Base-by-base conservation (phyloP, 2,113 vertebrate species). In the Tetraodon nigroviridis region DNA sequence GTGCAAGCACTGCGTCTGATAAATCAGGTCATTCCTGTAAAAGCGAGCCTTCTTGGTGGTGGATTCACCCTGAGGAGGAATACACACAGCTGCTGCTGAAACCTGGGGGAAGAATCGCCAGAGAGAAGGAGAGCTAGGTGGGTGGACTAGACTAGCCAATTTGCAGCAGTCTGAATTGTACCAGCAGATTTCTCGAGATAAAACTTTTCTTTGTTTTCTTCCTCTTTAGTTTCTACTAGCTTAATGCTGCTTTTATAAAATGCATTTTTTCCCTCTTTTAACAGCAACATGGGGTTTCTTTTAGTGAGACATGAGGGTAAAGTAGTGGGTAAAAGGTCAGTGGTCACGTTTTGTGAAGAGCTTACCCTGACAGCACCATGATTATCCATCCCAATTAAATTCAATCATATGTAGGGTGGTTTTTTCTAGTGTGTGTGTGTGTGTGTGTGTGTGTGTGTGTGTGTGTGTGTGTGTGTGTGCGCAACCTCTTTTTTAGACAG, bases 1-100 rank as follows among this genome's bases (percentile, higher is more conserved):
- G 71, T 64, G 61, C n/a, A 47, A 58, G 71, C n/a, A 46, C 67
- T 66, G 69, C 61, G 61, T 72, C 62, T 74, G 61, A 76, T 83
- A 86, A 87, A 87, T 71, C 86, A 83, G 83, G 86, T 87, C 85
- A 84, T 80, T 83, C 76, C 71, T 56, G 61, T 71, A 57, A 46
- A 78, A 81, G 71, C 55, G 51, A 73, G 64, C 73, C 76, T 81
- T 75, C 75, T 75, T 70, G 58, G 75, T 64, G 64, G 63, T 55
- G 50, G 65, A 81, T 82, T 83, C 83, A 80, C 78, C 84, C 86
- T 17, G 67, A 88, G 83, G 85, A 86, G 51, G 55, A 77, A 60
- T 53, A 53, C 13, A 45, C 79, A 76, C 81, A 84, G 83, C 83
- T 84, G 84, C 81, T 69, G 48, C 62, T 60, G 59, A 75, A 65